Evolutionary conservation across 2,888 invertebrate species (phyloP).

Genomic region (Molorchus minor): DNA sequence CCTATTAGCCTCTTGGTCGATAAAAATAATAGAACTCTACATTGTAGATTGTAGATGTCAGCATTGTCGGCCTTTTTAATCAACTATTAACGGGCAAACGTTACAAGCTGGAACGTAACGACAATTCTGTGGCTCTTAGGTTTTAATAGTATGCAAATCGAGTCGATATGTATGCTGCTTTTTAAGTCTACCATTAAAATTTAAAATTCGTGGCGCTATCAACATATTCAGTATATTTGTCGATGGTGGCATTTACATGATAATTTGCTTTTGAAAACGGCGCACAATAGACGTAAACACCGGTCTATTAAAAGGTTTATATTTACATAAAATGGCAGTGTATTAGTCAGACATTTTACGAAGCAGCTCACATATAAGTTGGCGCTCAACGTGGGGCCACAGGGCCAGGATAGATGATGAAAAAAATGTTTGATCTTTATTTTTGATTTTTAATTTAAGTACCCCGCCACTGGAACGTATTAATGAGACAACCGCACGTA

Average conservation of each 20-base stretch:
- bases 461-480: too few relatives aligned
- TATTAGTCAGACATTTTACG: too few relatives aligned
- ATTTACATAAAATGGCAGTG: too few relatives aligned
- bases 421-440: too few relatives aligned
- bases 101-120: neutral
- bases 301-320: too few relatives aligned
- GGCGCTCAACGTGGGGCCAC: too few relatives aligned
- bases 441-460: too few relatives aligned
- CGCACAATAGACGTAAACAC: neutral
- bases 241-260: slow-evolving; percentile 2
- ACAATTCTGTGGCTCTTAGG: neutral
- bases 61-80: neutral
- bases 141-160: slow-evolving; percentile 7
- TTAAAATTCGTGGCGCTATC: neutral
- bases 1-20: neutral
- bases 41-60: too few relatives aligned
- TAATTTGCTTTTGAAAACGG: neutral
- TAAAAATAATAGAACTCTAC: slow-evolving; percentile 11
- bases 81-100: neutral
- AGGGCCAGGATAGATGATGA: too few relatives aligned
- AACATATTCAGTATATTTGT: slow-evolving; percentile 1
- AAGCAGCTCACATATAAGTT: too few relatives aligned
- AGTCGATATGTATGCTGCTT: neutral
- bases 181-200: slow-evolving; percentile 3
- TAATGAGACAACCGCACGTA: too few relatives aligned